Conservation (phyloP, 2,888 invertebrate species). For the Troilus luridus region DNA sequence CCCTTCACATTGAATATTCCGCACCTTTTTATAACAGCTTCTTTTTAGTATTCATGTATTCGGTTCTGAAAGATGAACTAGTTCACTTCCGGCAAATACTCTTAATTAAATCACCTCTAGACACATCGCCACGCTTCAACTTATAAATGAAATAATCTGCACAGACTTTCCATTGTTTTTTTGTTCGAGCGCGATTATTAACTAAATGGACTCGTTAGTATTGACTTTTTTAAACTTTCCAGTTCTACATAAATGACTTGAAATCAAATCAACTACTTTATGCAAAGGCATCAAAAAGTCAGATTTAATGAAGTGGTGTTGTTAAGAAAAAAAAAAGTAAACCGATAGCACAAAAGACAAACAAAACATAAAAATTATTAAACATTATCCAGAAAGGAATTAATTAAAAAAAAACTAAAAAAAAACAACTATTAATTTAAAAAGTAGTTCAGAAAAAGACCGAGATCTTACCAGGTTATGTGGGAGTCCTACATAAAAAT, state of each 20-base stretch:
- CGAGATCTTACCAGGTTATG: too few species aligned
- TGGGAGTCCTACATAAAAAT: too few species aligned
- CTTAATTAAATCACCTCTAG: background rate
- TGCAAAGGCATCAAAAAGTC: background rate
- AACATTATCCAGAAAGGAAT: too few species aligned
- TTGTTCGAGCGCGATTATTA: background rate
- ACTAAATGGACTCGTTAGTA: background rate
- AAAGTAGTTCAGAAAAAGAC: too few species aligned
- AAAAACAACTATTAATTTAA: too few species aligned
- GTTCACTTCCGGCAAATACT: background rate
- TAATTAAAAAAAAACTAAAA: too few species aligned
- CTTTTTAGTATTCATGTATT: slow-evolving; percentile 2
- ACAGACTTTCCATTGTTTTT: background rate
- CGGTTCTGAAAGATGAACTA: background rate
- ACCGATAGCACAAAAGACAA: too few species aligned
- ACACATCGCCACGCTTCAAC: background rate
- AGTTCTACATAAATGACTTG: background rate
- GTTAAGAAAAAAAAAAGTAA: too few species aligned
- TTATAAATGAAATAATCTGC: background rate
- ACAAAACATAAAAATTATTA: too few species aligned
- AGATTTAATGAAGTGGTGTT: background rate
- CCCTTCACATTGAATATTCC: slow-evolving; percentile 4
- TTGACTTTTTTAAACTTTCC: background rate
- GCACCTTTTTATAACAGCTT: background rate
- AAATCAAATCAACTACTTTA: background rate